Conservation (phyloP, 2,797 vertebrate genomes). For the Tarsius wallacei region DNA sequence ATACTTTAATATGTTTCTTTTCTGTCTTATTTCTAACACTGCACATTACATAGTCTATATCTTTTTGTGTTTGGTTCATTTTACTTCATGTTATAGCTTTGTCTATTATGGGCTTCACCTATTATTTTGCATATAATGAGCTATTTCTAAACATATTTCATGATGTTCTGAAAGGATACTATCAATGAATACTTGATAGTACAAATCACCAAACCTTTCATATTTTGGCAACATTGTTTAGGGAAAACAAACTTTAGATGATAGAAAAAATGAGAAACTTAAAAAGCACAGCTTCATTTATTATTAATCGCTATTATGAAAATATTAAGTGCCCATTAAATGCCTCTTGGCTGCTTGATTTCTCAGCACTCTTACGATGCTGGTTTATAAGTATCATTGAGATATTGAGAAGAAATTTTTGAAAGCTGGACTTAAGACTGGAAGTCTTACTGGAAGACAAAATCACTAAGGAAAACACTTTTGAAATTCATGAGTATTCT, state of each 20-base stretch:
- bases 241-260: background rate
- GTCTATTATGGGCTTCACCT: background rate
- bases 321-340: background rate
- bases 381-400: background rate
- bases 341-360: background rate
- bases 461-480: slow-evolving; percentile 7
- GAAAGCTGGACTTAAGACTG: slow-evolving; percentile 6
- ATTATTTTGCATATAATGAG: background rate
- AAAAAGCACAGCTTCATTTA: background rate
- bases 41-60: background rate
- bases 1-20: background rate
- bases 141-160: slow-evolving; percentile 32
- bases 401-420: background rate
- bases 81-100: background rate
- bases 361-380: background rate
- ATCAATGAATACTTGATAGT: background rate
- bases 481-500: background rate
- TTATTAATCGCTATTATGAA: background rate
- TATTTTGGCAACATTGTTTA: background rate
- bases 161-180: background rate
- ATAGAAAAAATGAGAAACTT: slow-evolving; percentile 32
- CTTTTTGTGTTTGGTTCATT: background rate
- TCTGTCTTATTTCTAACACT: background rate
- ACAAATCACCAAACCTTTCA: background rate
- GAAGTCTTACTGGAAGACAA: slow-evolving; percentile 35